phyloP scores from a whole-genome alignment of 1,140 invertebrate genomes.

The Trichogramma pretiosum region DNA sequence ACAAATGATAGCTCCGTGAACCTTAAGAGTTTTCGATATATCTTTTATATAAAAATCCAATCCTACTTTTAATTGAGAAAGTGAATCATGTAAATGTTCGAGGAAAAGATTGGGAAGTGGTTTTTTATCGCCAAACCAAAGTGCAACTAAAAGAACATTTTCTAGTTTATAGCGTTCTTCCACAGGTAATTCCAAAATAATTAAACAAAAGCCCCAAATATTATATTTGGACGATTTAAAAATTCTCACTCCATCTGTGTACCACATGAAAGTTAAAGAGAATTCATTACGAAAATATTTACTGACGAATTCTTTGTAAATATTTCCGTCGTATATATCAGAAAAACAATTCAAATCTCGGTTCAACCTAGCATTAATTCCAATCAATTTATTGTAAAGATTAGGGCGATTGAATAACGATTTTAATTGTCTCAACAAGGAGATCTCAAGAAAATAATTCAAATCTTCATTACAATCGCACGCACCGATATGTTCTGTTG shows the following conservation, averaged over 20 bases:
- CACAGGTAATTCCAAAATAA: conserved; percentile 14
- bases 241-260: conserved; percentile 1
- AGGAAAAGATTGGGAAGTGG: conserved; percentile 4
- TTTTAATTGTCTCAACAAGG: background rate
- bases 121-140: conserved; percentile 10
- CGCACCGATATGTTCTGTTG: background rate
- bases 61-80: background rate
- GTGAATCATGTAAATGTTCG: background rate
- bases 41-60: conserved; percentile 2
- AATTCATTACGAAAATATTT: background rate
- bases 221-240: background rate
- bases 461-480: background rate
- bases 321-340: conserved; percentile 2
- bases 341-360: background rate
- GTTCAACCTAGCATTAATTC: background rate
- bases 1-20: background rate
- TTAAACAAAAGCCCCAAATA: background rate
- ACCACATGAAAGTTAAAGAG: conserved; percentile 4
- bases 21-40: background rate
- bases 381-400: background rate
- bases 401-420: background rate
- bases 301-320: background rate
- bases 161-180: conserved; percentile 14
- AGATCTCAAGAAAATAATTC: conserved; percentile 4
- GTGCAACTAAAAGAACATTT: conserved; percentile 6